phyloP scores from a whole-genome alignment of 92 coral and sea anemone genomes.

The Zoanthus gigantus region DNA sequence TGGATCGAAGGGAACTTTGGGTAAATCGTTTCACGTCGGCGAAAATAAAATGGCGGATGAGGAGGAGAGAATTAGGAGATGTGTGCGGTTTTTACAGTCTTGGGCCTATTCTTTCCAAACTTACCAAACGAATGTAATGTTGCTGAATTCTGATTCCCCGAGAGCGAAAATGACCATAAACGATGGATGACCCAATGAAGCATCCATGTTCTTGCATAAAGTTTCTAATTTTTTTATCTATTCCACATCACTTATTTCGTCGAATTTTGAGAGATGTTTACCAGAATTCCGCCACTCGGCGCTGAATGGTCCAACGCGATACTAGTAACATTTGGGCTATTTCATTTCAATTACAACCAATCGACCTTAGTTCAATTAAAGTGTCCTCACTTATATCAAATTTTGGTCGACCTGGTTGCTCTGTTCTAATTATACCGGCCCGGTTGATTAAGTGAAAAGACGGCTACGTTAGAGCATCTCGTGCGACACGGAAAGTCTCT shows the following conservation, averaged over 20 bases:
- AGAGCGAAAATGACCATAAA: constrained; percentile 25
- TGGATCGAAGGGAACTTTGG: too few species aligned
- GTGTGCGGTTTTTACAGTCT: not conserved
- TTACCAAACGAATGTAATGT: constrained; percentile 11
- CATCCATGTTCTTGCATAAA: constrained; percentile 49
- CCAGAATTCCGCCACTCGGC: not conserved
- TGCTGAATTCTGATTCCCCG: not conserved
- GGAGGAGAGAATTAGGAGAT: not conserved
- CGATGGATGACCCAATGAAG: not conserved
- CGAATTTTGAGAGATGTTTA: constrained; percentile 39
- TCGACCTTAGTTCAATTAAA: constrained; percentile 17
- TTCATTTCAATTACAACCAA: too few species aligned
- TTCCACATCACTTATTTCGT: constrained; percentile 55
- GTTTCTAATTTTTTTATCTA: constrained; percentile 50
- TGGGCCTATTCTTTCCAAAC: constrained; percentile 36
- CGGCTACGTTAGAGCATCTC: constrained; percentile 7
- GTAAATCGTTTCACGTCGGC: too few species aligned
- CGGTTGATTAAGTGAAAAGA: too few species aligned
- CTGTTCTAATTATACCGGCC: not conserved
- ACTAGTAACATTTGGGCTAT: not conserved
- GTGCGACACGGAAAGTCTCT: constrained; percentile 57
- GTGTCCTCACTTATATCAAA: constrained; percentile 63
- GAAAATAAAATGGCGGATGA: too few species aligned
- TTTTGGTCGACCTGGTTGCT: not conserved
- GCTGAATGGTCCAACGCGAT: constrained; percentile 7